Evolutionary conservation across 92 coral and sea anemone species (phyloP), one percentile per base, ranked within the genome.

Genomic region (Heteractis magnifica): DNA sequence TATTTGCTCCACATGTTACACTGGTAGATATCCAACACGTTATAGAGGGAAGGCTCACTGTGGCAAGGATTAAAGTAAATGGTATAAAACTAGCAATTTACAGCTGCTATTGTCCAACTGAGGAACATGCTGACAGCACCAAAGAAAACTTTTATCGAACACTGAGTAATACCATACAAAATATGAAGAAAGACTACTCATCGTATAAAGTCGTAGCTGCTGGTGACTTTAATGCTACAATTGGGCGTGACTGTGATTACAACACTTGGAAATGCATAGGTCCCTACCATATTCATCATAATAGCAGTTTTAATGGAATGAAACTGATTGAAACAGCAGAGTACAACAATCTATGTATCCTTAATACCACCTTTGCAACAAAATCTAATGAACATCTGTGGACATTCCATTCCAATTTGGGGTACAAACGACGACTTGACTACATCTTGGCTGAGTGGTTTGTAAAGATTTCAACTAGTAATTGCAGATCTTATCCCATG

Each of bases 401-500:
- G 87, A 75, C 87, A 8, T 82, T 75, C 74, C 72, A 80, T 23
- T 80, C 83, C 23, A 75, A 83, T 73, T 82, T 83, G 19, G 82
- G 87, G 19, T 82, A 83, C 52, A 83, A 53, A 44, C 65, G 87
- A 20, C 21, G 87, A 56, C 81, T 83, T 5, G 82, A 83, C 74
- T 83, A 83, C 34, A 83, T 83, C 9, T 15, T 83, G n/a, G 26
- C 70, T 74, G 87, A 83, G 34, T 83, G 87, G 87, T 83, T 14
- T 56, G 81, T 83, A 8, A 83, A 51, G 41, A 48, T 71, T 55
- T 44, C 81, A 8, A 44, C 70, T 21, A 83, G 50, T 1, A 74
- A 83, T 70, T 83, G 87, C 34, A 50, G 82, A 83, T 82, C 75
- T 0, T 83, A 76, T 21, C 82, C 82, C 19, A 84, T 60, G 81